Evolutionary conservation across 1,140 invertebrate species (phyloP), one percentile per base, ranked within the genome.

Genomic region (Tetramorium alpestre): DNA sequence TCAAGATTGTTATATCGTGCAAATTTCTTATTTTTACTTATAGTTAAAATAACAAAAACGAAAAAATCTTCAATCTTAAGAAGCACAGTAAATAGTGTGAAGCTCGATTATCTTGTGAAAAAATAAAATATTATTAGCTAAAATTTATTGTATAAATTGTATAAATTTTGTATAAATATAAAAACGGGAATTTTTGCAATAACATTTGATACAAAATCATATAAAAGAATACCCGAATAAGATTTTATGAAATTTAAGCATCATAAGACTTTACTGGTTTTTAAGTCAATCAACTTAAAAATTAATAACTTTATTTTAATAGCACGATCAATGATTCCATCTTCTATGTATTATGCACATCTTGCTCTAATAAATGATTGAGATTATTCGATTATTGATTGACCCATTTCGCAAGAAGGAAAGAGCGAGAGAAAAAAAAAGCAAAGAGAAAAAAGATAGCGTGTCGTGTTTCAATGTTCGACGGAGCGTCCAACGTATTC

Each of bases 401-500:
- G 18, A 67, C 51, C 6, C 44, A 28, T 38, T 80, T 67, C 16
- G 22, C 33, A 47, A 41, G 47, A 81, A 11, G 25, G 10, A 65
- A n/a, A 41, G 22, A 58, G 10, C 56, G 22, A 64, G 18, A 44
- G 7, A 25, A n/a, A 58, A 22, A 16, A 16, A 16, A 49, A 8
- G 28, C 3, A 41, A 41, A 33, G 13, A 18, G 16, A 33, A 18
- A 28, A 51, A 33, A 3, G 28, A 25, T 51, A 10, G 8, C 22
- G 47, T 49, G 28, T 80, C 44, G 60, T 64, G 75, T 62, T 65
- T 49, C 44, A 44, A 65, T 65, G 25, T 49, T 78, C 76, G 60
- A 65, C 58, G 44, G 18, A 78, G 44, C 44, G 58, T 78, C 44
- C 58, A 18, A 65, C 58, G 76, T 78, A 65, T 78, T 65, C 58